Percentiles rank a stretch among this genome's conserved stretches.
Conservation (phyloP, 2,797 vertebrate genomes). For the Amblyopsis hoosieri region DNA sequence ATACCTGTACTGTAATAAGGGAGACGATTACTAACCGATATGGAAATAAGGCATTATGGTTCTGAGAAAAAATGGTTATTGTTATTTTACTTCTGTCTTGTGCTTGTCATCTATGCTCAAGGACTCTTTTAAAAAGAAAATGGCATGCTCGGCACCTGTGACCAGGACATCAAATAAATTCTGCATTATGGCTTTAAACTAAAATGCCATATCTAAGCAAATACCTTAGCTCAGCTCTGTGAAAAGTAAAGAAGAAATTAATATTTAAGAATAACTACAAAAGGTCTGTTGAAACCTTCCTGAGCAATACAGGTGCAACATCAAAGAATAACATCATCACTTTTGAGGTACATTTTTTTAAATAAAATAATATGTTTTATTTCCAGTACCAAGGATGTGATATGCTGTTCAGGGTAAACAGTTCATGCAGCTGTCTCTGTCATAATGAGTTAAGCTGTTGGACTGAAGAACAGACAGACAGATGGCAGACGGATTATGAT, state of each 20-base stretch:
- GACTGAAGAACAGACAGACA: conserved; percentile 28
- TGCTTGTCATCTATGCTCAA: too few species aligned
- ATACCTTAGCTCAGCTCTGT: not conserved
- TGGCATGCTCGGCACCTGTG: not conserved
- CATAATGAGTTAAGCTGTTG: not conserved
- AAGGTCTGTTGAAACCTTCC: not conserved
- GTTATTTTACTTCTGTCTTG: not conserved
- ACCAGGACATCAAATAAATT: not conserved
- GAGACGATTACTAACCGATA: too few species aligned
- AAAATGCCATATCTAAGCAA: not conserved
- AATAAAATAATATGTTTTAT: conserved; percentile 1
- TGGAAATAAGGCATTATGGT: not conserved
- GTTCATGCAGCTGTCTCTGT: not conserved
- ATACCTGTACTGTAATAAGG: too few species aligned
- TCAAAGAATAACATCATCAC: not conserved
- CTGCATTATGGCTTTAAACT: not conserved
- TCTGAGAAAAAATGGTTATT: too few species aligned
- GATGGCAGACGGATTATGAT: conserved; percentile 44
- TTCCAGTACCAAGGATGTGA: conserved; percentile 30
- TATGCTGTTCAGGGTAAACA: conserved; percentile 23
- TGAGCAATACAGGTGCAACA: not conserved
- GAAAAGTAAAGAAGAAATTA: not conserved
- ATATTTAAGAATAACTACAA: not conserved
- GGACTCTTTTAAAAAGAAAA: too few species aligned
- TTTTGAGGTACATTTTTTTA: not conserved